Conservation (phyloP, 2,888 invertebrate species). For the Chloroclysta siterata region DNA sequence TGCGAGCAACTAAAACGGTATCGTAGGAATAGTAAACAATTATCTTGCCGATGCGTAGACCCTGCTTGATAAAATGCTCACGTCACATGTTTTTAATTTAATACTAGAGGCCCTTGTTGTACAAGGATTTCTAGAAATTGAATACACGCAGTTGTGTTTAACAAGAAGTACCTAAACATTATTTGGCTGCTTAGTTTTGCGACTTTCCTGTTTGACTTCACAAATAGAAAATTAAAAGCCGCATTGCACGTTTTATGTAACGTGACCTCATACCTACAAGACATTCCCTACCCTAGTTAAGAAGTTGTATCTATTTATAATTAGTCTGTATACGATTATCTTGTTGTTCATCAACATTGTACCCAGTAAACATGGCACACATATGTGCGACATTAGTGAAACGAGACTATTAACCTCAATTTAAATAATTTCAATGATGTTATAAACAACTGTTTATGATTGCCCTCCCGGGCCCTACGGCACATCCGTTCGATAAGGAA, state of each 20-base stretch:
- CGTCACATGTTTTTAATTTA: slow-evolving; percentile 61
- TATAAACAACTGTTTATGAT: slow-evolving; percentile 74
- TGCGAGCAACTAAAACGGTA: slow-evolving; percentile 71
- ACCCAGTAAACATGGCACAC: slow-evolving; percentile 77
- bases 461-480: slow-evolving; percentile 69
- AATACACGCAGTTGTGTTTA: slow-evolving; percentile 31
- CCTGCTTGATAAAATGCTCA: slow-evolving; percentile 68
- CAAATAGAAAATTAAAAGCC: slow-evolving; percentile 4
- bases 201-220: slow-evolving; percentile 1
- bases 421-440: slow-evolving; percentile 78
- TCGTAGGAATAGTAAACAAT: slow-evolving; percentile 79
- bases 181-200: background rate
- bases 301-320: slow-evolving; percentile 62
- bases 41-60: slow-evolving; percentile 69
- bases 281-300: slow-evolving; percentile 61
- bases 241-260: slow-evolving; percentile 13
- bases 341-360: slow-evolving; percentile 72
- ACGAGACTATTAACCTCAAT: slow-evolving; percentile 82
- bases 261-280: slow-evolving; percentile 53
- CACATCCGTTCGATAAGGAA: slow-evolving; percentile 77
- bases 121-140: slow-evolving; percentile 51
- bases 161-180: slow-evolving; percentile 10
- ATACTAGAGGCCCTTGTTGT: slow-evolving; percentile 50
- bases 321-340: slow-evolving; percentile 53
- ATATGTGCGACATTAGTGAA: slow-evolving; percentile 80